Evolutionary conservation across 2,113 vertebrate species (phyloP), one percentile per base, ranked within the genome.

Genomic region (Trogon surrucura): DNA sequence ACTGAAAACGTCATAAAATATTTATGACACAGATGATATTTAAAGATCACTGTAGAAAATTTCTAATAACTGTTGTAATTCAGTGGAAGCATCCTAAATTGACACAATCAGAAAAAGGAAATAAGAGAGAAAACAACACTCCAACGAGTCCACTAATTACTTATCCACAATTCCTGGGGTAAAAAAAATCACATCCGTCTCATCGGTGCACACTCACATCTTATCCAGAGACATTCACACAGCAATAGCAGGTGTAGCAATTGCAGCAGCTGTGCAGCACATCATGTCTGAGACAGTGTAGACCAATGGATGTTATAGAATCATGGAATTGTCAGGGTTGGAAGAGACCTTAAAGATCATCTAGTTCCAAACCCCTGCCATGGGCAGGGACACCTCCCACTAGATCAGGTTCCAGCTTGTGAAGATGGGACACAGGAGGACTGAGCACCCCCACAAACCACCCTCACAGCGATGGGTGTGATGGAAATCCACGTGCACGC

Each of bases 1-100:
- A 88, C 82, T 32, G 74, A 90, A 92, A 94, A 80, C 88, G 85
- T 34, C 91, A 91, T 94, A 75, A 96, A 95, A 88, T 86, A 88
- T 93, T 95, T 94, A 88, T 92, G 88, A 88, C 88, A 86, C 36
- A 20, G 82, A 45, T 92, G 79, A 85, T 95, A 93, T 93, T 94
- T 93, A 90, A 93, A 94, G 87, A 95, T 94, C 58, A 80, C 85
- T 66, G 62, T 65, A 94, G 62, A 88, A 96, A 83, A 90, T 66
- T 58, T 65, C 80, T 90, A 92, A 88, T 77, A 92, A 78, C 62
- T 8, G 29, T 5, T 93, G 92, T 62, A 66, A 85, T 80, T 81
- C 65, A 13, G 18, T 32, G 80, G 65, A 53, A 91, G 48, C 48
- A 60, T 41, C 80, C 48, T 38, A 58, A 88, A 78, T 14, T 66